Evolutionary conservation across 2,888 invertebrate genomes (phyloP).

Genomic region (Thymelicus acteon): DNA sequence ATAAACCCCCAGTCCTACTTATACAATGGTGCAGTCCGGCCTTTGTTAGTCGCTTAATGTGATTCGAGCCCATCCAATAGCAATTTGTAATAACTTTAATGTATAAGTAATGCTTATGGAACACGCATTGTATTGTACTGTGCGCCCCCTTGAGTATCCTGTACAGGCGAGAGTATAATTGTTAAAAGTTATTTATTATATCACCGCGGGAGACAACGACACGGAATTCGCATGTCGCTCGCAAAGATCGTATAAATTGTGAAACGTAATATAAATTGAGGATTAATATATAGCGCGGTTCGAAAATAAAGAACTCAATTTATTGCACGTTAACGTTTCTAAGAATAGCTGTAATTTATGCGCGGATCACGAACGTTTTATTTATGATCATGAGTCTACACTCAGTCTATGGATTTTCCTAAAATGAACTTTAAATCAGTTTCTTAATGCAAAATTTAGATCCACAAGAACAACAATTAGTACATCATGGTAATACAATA

Average conservation of each 20-base stretch:
- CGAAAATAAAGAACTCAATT: slow-evolving; percentile 18
- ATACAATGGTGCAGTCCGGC: slow-evolving; percentile 48
- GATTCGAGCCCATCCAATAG: slow-evolving; percentile 68
- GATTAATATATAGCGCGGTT: slow-evolving; percentile 28
- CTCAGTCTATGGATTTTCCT: not conserved
- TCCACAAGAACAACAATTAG: not conserved
- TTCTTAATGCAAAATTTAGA: not conserved
- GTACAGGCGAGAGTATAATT: slow-evolving; percentile 68
- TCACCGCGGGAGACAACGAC: slow-evolving; percentile 55
- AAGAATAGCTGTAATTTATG: slow-evolving; percentile 27
- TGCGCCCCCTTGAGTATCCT: slow-evolving; percentile 60
- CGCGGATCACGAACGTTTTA: slow-evolving; percentile 3
- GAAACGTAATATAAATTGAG: slow-evolving; percentile 38
- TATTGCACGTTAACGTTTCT: slow-evolving; percentile 22
- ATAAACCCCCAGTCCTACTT: slow-evolving; percentile 66
- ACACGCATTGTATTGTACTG: slow-evolving; percentile 51
- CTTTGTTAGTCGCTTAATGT: slow-evolving; percentile 66
- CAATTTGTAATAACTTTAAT: slow-evolving; percentile 81
- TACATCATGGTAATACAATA: too few relatives aligned
- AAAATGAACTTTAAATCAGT: not conserved
- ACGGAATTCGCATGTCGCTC: slow-evolving; percentile 50
- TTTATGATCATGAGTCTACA: slow-evolving; percentile 8
- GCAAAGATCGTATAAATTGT: slow-evolving; percentile 44
- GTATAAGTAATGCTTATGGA: slow-evolving; percentile 58
- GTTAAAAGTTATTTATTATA: slow-evolving; percentile 62